phyloP scores from a whole-genome alignment of 1,140 invertebrate species.

The Drosophila ambigua region DNA sequence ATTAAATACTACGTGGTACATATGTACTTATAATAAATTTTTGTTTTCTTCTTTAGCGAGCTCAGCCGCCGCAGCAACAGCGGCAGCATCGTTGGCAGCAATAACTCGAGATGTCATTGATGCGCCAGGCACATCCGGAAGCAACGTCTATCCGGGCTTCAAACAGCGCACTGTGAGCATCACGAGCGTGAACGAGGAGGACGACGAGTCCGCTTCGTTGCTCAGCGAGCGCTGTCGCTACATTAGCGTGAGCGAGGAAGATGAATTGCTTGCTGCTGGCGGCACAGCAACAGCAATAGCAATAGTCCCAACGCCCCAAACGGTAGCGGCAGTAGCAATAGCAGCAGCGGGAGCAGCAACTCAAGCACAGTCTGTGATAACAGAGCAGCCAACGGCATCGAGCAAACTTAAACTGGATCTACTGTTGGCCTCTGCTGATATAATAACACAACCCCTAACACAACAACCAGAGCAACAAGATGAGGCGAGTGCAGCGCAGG shows the following conservation, averaged over 20 bases:
- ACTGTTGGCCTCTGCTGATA: constrained; percentile 80
- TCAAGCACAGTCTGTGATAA: constrained; percentile 84
- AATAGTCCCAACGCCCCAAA: constrained; percentile 5
- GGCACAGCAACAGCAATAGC: constrained; percentile 15
- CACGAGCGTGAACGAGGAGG: constrained; percentile 77
- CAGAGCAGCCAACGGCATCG: constrained; percentile 82
- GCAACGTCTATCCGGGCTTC: constrained; percentile 59
- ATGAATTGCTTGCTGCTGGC: constrained; percentile 63
- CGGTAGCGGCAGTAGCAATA: constrained; percentile 11
- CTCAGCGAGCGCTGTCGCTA: constrained; percentile 77
- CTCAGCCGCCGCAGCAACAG: constrained; percentile 18
- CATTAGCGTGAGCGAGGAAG: constrained; percentile 78
- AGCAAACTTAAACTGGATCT: constrained; percentile 77
- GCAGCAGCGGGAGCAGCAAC: constrained; percentile 37
- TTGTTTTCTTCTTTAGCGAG: constrained; percentile 20
- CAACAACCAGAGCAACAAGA: constrained; percentile 41
- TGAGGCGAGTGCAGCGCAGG: constrained; percentile 16
- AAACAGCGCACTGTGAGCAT: constrained; percentile 80
- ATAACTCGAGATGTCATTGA: constrained; percentile 52
- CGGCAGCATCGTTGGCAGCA: constrained; percentile 1
- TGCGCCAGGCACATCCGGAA: constrained; percentile 19
- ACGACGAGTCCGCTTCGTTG: constrained; percentile 71
- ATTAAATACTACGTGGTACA: no score
- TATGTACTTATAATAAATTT: neutral
- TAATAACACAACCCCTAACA: constrained; percentile 67